Conservation (phyloP, 2,888 invertebrate species). For the Agrypnus murinus region DNA sequence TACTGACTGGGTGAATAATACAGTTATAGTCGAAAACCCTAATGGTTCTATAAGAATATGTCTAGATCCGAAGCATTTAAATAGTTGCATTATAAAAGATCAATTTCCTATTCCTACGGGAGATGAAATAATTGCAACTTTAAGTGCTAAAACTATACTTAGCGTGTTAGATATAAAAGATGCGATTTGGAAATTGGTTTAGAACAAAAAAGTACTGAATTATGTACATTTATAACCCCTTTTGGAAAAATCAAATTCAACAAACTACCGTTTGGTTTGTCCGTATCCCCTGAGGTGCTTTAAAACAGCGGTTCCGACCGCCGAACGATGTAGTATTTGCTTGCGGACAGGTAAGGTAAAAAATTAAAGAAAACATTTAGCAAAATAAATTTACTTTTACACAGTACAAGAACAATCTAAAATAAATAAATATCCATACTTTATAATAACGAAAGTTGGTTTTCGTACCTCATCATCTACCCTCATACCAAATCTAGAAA, state of each 20-base stretch:
- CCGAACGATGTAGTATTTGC: no score
- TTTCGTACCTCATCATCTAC: no score
- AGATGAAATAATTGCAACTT: conserved; percentile 3
- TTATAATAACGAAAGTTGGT: no score
- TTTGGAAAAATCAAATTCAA: conserved; percentile 4
- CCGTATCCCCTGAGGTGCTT: conserved; percentile 59
- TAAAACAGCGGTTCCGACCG: no score
- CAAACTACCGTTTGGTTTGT: conserved; percentile 38
- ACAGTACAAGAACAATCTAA: no score
- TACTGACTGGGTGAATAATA: conserved; percentile 19
- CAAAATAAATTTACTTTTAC: no score
- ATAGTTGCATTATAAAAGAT: background rate
- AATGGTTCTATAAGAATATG: conserved; percentile 18
- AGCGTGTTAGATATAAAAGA: conserved; percentile 8
- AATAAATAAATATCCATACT: no score
- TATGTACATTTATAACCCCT: conserved; percentile 11
- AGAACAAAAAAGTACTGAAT: background rate
- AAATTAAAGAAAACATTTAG: no score
- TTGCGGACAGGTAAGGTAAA: no score
- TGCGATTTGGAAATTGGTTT: conserved; percentile 24
- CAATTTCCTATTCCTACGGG: background rate
- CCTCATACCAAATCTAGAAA: no score
- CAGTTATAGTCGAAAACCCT: conserved; percentile 7
- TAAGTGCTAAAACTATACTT: conserved; percentile 4
- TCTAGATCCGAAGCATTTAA: conserved; percentile 18